A percentile compares a stretch with the other conserved stretches of the same genome.
These are phyloP conservation scores for Tokudaia muenninki DNA, from an alignment of 2,797 vertebrate species.

Conservation along the genomic window DNA sequence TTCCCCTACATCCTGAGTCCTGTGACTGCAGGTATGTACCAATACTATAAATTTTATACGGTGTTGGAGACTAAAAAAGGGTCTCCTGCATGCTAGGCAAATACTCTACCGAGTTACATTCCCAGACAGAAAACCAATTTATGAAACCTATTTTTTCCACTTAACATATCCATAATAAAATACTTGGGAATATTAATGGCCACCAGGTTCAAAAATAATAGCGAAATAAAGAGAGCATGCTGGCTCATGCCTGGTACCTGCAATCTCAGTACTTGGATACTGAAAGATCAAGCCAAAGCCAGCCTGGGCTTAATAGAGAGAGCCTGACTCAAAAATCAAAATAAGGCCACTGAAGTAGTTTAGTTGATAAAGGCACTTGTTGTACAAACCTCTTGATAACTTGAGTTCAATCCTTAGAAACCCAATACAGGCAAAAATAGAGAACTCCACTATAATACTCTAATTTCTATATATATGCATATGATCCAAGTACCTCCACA, in stretches of 20 bases:
- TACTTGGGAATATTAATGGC: not conserved
- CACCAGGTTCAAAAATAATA: not conserved
- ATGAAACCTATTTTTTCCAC: not conserved
- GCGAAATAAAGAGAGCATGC: not conserved
- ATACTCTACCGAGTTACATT: not conserved
- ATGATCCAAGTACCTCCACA: not conserved
- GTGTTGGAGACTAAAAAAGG: not conserved
- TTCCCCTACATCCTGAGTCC: not conserved
- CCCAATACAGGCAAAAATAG: not conserved
- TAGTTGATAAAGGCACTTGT: not conserved
- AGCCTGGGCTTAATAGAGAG: not conserved
- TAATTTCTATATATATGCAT: not conserved
- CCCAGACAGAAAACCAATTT: not conserved
- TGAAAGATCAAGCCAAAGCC: not conserved
- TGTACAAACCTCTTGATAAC: not conserved
- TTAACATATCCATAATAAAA: conserved; percentile 20
- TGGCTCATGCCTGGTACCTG: not conserved
- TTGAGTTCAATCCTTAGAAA: not conserved
- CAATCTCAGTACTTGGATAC: not conserved
- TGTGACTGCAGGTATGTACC: not conserved
- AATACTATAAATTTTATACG: not conserved
- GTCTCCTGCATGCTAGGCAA: not conserved
- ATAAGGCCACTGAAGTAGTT: not conserved
- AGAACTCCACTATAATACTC: not conserved
- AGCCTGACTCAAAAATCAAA: not conserved